phyloP scores from a whole-genome alignment of 2,113 vertebrate species.

The Nasalis larvatus region DNA sequence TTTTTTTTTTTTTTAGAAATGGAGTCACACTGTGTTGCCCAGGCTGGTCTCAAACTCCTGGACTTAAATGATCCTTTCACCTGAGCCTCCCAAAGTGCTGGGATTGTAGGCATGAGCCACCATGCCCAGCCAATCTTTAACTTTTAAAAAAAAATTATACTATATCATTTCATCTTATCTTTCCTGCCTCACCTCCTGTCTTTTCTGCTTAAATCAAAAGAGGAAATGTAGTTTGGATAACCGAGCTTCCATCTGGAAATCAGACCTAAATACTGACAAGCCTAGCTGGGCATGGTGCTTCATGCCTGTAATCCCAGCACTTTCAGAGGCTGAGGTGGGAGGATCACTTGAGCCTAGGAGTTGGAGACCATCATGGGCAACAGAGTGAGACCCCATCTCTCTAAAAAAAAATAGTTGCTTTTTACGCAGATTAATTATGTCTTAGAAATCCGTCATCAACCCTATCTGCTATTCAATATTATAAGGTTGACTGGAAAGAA shows the following conservation, averaged over 20 bases:
- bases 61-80: no score
- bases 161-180: background rate
- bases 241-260: background rate
- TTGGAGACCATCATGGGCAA: no score
- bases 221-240: background rate
- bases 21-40: background rate
- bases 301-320: no score
- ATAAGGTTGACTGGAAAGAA: background rate
- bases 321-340: no score
- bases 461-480: background rate
- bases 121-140: background rate
- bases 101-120: no score
- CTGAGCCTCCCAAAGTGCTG: no score
- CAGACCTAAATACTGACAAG: background rate
- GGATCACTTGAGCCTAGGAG: no score
- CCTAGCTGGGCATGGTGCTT: background rate
- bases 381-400: no score
- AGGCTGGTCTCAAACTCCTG: no score
- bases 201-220: background rate
- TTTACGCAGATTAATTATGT: background rate
- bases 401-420: background rate
- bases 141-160: background rate
- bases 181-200: background rate
- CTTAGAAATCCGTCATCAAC: background rate
- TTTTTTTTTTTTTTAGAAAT: background rate